Percentiles rank a stretch among this genome's conserved stretches.
Conservation (phyloP, 2,888 invertebrate genomes). For the Pelosia muscerda region DNA sequence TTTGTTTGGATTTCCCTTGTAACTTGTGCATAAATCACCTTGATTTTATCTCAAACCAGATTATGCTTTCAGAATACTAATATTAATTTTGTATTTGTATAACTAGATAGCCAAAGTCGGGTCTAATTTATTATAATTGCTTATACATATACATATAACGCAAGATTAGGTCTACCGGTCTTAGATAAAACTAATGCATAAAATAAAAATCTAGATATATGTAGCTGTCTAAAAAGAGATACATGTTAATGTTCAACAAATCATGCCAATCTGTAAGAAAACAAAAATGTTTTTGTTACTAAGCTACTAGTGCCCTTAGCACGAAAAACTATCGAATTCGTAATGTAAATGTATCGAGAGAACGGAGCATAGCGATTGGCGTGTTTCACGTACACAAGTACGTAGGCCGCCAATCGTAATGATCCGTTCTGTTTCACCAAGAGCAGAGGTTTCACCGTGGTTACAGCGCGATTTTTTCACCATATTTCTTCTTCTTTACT, state of each 20-base stretch:
- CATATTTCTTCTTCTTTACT: no score
- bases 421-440: no score
- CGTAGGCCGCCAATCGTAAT: no score
- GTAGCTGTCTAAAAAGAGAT: not conserved
- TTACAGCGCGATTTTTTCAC: no score
- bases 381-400: no score
- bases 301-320: no score
- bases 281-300: no score
- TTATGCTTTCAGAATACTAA: not conserved
- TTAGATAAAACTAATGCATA: not conserved
- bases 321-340: no score
- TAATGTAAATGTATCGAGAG: no score
- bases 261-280: no score
- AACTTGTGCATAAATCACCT: slow-evolving; percentile 12
- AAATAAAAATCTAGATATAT: slow-evolving; percentile 1
- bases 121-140: not conserved
- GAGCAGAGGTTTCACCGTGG: no score
- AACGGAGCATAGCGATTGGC: no score
- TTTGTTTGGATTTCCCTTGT: slow-evolving; percentile 1
- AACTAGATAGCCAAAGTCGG: not conserved
- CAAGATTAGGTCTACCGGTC: not conserved
- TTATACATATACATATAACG: not conserved
- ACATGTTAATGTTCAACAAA: not conserved
- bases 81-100: not conserved
- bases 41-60: slow-evolving; percentile 5